Conservation (phyloP, 2,888 invertebrate species). For the Asteroscopus sphinx region DNA sequence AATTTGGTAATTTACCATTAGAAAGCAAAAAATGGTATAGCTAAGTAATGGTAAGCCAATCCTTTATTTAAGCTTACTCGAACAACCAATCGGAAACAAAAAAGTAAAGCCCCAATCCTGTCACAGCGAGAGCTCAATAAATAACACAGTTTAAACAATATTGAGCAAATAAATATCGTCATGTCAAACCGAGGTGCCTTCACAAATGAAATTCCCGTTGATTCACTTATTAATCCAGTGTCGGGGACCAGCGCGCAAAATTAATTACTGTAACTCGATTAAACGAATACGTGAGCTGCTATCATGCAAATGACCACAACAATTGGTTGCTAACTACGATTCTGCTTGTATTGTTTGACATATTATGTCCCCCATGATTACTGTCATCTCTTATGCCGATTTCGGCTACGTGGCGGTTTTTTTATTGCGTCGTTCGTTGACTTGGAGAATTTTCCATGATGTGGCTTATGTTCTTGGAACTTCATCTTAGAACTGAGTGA, state of each 20-base stretch:
- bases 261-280: conserved; percentile 45
- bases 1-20: too few species aligned
- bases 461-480: too few species aligned
- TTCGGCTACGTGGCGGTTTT: too few species aligned
- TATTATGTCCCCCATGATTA: too few species aligned
- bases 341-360: too few species aligned
- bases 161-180: conserved; percentile 53
- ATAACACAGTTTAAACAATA: conserved; percentile 47
- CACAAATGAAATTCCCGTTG: conserved; percentile 43
- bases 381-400: too few species aligned
- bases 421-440: too few species aligned
- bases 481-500: too few species aligned
- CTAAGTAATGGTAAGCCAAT: too few species aligned
- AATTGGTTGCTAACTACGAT: conserved; percentile 4
- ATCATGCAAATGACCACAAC: conserved; percentile 9
- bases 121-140: conserved; percentile 44
- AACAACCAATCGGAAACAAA: conserved; percentile 3
- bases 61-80: too few species aligned
- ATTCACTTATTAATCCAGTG: conserved; percentile 46
- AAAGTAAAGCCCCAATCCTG: conserved; percentile 28
- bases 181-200: conserved; percentile 31
- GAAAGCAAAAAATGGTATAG: too few species aligned
- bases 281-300: conserved; percentile 9
- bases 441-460: too few species aligned
- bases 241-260: conserved; percentile 27